Evolutionary conservation across 2,113 vertebrate genomes (phyloP), one percentile per base, ranked within the genome.

Genomic region (Tenrec ecaudatus): DNA sequence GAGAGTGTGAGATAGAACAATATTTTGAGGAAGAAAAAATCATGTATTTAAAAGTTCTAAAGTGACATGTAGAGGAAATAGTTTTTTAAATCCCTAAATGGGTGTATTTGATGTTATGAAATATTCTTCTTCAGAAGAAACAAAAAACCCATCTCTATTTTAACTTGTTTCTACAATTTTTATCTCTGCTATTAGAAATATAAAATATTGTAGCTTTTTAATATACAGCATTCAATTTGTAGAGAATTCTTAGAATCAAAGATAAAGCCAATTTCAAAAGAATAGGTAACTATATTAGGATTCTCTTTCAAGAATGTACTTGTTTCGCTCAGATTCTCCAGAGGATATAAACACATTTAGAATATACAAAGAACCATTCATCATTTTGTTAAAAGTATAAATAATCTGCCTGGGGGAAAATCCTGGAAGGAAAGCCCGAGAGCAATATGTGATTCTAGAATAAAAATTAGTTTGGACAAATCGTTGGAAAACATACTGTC

Each of bases 391-490:
- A 88, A 96, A 93, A 96, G 80, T 92, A 95, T 96, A 95, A 96
- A 95, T 95, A 95, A 97, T 82, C 73, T 95, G 89, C 47, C 94
- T 78, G 53, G 88, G 84, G 92, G 58, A 3, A 79, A 92, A 64
- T 88, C 43, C 71, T 31, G 62, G 27, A 36, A 82, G 86, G 83
- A 87, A 96, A 95, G 68, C 83, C 83, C 88, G 86, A 95, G 81
- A 95, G 92, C 90, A 87, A 82, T 83, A 76, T 96, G 82, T 92
- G 77, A 91, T n/a, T 87, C 87, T 64, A 23, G 92, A 95, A 97
- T 96, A 95, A 85, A 96, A 96, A 96, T 95, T 89, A 96, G 92
- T 96, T 95, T 96, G 86, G 95, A 95, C 93, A 96, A 95, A 95
- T 88, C 87, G 92, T 95, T 94, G 92, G 77, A 89, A 96, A 95